phyloP scores from a whole-genome alignment of 2,113 vertebrate species.

The Gobius niger region DNA sequence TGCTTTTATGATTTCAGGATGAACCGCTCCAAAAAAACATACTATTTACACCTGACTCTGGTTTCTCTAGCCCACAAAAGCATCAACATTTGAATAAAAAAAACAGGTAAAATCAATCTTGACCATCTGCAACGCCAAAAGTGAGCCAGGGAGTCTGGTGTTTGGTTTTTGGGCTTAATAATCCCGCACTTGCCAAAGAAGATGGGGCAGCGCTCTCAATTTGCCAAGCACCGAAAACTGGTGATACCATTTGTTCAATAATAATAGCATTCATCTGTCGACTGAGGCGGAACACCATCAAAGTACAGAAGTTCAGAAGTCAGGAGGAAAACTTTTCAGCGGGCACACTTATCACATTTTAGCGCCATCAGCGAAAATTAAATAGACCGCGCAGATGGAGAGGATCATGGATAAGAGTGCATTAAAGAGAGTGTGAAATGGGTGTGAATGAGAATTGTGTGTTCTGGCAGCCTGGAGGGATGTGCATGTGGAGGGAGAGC shows the following conservation, averaged over 20 bases:
- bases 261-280: conserved; percentile 4
- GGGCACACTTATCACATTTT: neutral
- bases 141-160: no score
- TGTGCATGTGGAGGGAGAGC: conserved; percentile 50
- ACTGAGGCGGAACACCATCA: neutral
- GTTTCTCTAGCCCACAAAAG: no score
- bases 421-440: conserved; percentile 33
- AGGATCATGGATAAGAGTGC: neutral
- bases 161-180: no score
- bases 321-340: neutral
- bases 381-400: conserved; percentile 8
- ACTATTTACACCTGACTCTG: no score
- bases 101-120: no score
- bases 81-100: no score
- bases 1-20: no score
- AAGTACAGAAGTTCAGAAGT: conserved; percentile 4
- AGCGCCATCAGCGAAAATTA: neutral
- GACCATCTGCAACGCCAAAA: no score
- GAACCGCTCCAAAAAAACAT: no score
- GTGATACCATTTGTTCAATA: neutral
- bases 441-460: conserved; percentile 69
- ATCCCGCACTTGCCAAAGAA: neutral
- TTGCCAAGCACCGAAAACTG: neutral
- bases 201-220: neutral
- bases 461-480: conserved; percentile 69